These are phyloP conservation scores for Otocyon megalotis DNA, from an alignment of 2,113 vertebrate species.

Conservation along the genomic window DNA sequence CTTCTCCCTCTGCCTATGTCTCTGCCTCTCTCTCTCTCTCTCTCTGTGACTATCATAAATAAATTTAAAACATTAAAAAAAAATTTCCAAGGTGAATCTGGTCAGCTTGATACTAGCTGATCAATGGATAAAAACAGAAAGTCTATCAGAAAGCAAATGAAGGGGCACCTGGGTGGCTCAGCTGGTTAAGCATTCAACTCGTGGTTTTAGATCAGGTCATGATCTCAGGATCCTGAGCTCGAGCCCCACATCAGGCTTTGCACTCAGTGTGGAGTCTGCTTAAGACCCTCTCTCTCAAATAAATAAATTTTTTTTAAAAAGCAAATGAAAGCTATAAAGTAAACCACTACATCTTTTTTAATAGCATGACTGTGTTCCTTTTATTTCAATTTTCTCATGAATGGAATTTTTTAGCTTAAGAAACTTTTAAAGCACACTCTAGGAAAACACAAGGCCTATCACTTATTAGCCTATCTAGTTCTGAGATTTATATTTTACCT, in stretches of 20 bases:
- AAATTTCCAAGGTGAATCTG: not conserved
- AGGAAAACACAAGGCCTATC: not conserved
- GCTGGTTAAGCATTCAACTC: not conserved
- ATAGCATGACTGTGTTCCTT: not conserved
- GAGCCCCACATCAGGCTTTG: not conserved
- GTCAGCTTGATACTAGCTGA: not conserved
- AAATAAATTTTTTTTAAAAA: not conserved
- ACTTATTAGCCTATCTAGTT: not conserved
- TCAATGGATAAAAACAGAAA: not conserved
- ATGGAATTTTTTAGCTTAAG: not conserved
- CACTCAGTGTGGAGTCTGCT: rapidly evolving
- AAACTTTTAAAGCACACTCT: conserved; percentile 6
- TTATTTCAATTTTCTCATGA: not conserved
- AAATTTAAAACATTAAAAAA: no score
- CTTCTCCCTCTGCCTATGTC: no score
- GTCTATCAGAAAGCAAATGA: not conserved
- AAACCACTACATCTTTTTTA: not conserved
- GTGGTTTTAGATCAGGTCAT: not conserved
- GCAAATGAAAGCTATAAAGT: not conserved
- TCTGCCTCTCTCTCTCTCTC: no score
- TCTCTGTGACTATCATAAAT: no score
- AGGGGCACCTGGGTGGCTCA: not conserved
- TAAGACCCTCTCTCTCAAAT: not conserved
- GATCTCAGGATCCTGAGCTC: not conserved
- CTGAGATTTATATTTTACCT: not conserved